Base-by-base conservation (phyloP, 2,888 invertebrate species). In the Anthrax anthrax region DNA sequence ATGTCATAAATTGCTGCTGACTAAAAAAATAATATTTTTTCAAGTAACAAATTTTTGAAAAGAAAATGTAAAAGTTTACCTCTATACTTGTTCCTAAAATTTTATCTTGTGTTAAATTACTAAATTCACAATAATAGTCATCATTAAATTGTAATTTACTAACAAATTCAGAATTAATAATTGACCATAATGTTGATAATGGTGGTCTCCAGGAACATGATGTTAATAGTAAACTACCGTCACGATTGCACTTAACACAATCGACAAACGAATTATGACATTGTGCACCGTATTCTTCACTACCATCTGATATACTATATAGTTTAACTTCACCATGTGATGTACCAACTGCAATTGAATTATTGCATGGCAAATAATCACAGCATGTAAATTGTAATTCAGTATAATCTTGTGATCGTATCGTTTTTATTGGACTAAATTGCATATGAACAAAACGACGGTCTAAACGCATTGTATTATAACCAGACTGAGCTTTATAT, bases 121-220 rank as follows among this genome's bases (percentile, higher is more conserved):
- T 87, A 67, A 95, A 95, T 63, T 95, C 94, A 32, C 89, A 84
- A 63, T 92, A 86, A 56, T 88, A 86, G 55, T 95, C 91, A 53
- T 84, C 81, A 56, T 84, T 80, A 54, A 92, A 75, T 29, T 81
- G 73, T 56, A 78, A 74, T 57, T 85, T 84, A 62, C 54, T 65
- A 19, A 54, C 53, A 52, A 67, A 67, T 45, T 65, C 63, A 47
- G 60, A 63, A 48, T 65, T 58, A 27, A 57, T 59, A 29, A 69
- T 63, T 17, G 61, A 63, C 69, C 68, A 69, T 14, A 69, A 52
- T 12, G 62, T 55, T 42, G 64, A 63, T 85, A 86, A 73, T 0
- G 90, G 90, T 39, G 80, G 72, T 60, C 91, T 81, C 78, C 90
- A 92, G 0, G 85, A 78, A 2, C 87, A 85, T 0, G 91, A 89